Conservation (phyloP, 2,888 invertebrate species). For the Drosophila tripunctata region DNA sequence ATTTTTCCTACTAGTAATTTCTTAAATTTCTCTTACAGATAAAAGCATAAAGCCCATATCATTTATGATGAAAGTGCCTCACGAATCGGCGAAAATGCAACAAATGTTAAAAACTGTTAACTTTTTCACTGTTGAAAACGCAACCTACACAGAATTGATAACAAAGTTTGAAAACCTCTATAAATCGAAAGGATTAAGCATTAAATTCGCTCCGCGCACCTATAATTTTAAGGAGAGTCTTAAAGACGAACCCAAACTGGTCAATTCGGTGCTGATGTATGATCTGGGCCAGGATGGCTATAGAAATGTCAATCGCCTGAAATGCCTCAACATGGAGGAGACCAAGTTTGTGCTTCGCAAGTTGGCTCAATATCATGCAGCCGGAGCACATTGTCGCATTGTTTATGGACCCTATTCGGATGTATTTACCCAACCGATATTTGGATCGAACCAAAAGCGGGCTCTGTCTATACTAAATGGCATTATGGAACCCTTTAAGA, state of each 20-base stretch:
- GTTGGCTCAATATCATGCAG: slow-evolving; percentile 83
- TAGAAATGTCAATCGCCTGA: slow-evolving; percentile 74
- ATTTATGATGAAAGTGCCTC: slow-evolving; percentile 79
- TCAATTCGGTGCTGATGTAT: slow-evolving; percentile 73
- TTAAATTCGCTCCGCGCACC: slow-evolving; percentile 58
- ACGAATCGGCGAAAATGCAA: slow-evolving; percentile 62
- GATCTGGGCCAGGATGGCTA: slow-evolving; percentile 75
- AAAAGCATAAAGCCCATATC: slow-evolving; percentile 45
- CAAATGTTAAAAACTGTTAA: slow-evolving; percentile 62
- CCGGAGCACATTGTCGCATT: slow-evolving; percentile 68
- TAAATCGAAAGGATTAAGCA: slow-evolving; percentile 39
- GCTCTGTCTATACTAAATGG: slow-evolving; percentile 42
- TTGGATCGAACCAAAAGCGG: slow-evolving; percentile 38
- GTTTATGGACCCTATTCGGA: slow-evolving; percentile 64
- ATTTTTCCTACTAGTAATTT: neutral
- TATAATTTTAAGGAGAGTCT: slow-evolving; percentile 52
- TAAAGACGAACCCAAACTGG: slow-evolving; percentile 50
- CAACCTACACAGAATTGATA: slow-evolving; percentile 64
- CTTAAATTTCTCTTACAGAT: slow-evolving; percentile 42
- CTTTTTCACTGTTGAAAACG: slow-evolving; percentile 68
- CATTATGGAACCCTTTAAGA: slow-evolving; percentile 43
- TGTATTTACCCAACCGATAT: slow-evolving; percentile 37
- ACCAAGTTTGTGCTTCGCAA: slow-evolving; percentile 73
- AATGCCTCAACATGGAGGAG: slow-evolving; percentile 78
- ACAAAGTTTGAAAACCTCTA: slow-evolving; percentile 71